Conservation (phyloP, 2,888 invertebrate genomes). For the Agonopterix heracliana region DNA sequence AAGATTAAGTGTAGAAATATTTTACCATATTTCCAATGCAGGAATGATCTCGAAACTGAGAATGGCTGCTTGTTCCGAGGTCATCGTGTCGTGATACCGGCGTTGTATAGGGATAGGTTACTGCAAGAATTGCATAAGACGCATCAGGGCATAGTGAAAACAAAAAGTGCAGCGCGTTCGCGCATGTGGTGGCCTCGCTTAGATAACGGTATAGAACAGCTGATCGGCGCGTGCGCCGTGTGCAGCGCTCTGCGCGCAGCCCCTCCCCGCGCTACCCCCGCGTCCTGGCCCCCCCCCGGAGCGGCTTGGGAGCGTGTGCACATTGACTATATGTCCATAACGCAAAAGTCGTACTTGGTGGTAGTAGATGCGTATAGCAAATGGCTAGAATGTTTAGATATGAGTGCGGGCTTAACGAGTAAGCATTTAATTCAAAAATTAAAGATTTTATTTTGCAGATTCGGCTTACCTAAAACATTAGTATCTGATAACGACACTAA, state of each 20-base stretch:
- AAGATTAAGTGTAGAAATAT: constrained; percentile 11
- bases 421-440: constrained; percentile 6
- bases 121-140: constrained; percentile 11
- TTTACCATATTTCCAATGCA: constrained; percentile 1
- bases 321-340: constrained; percentile 13
- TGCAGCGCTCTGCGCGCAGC: constrained; percentile 1
- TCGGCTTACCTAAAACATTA: constrained; percentile 6
- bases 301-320: constrained; percentile 15
- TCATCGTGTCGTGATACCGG: constrained; percentile 13
- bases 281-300: constrained; percentile 13
- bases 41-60: neutral
- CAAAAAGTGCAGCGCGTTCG: neutral
- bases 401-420: constrained; percentile 7
- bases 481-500: constrained; percentile 12
- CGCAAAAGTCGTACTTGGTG: constrained; percentile 8
- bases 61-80: neutral
- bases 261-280: constrained; percentile 14
- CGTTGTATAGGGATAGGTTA: constrained; percentile 4
- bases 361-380: too few species aligned
- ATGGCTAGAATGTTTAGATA: constrained; percentile 11
- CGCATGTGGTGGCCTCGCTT: neutral
- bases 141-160: constrained; percentile 11
- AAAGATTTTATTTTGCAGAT: constrained; percentile 8
- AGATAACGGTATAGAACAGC: neutral
- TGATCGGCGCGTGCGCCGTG: neutral